Conservation (phyloP, 2,797 vertebrate species). For the Mormyrus proboscirostris region DNA sequence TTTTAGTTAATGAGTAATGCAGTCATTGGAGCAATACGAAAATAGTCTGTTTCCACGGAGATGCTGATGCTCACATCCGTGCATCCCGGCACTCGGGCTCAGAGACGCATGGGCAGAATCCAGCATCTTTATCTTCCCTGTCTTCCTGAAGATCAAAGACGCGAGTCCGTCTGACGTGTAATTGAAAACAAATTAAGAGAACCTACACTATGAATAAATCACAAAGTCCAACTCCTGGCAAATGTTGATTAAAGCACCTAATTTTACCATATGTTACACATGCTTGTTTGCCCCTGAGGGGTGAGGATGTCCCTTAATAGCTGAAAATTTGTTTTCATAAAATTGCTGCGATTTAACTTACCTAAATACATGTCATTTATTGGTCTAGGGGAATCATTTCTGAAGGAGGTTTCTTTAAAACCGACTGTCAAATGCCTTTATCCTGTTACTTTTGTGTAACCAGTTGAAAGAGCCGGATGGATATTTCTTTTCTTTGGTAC, state of each 20-base stretch:
- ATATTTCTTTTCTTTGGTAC: not conserved
- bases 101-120: not conserved
- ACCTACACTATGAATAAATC: not conserved
- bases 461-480: not conserved
- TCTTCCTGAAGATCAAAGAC: conserved; percentile 12
- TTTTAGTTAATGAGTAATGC: not conserved
- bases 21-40: not conserved
- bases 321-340: not conserved
- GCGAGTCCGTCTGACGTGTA: not conserved
- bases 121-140: not conserved
- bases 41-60: conserved; percentile 15
- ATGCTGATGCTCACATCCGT: not conserved
- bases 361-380: not conserved
- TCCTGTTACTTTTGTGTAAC: not conserved
- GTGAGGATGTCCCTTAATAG: not conserved
- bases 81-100: not conserved
- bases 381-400: not conserved
- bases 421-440: not conserved
- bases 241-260: conserved; percentile 10
- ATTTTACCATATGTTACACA: not conserved
- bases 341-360: not conserved
- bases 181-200: conserved; percentile 18
- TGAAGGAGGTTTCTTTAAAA: not conserved
- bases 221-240: conserved; percentile 1
- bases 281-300: not conserved